Percentiles rank a stretch among this genome's conserved stretches.
Evolutionary conservation across 2,113 vertebrate genomes (phyloP).

Genomic region (Zosterops lateralis): DNA sequence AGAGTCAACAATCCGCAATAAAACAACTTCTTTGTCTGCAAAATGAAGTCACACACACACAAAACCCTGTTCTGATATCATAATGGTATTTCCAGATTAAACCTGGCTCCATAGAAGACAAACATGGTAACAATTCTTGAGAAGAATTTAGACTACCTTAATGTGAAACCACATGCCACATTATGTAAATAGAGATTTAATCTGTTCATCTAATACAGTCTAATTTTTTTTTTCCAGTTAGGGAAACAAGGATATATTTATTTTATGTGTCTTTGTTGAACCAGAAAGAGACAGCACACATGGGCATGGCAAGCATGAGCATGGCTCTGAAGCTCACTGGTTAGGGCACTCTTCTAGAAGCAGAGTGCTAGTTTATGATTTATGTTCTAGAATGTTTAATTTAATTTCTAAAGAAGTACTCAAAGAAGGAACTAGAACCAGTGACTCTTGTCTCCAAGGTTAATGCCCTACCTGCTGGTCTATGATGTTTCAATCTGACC

Average conservation of each 20-base stretch:
- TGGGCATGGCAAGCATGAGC: fast-evolving
- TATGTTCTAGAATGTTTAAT: background rate
- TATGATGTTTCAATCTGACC: background rate
- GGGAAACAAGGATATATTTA: fast-evolving
- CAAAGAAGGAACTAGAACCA: background rate
- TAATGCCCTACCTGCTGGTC: background rate
- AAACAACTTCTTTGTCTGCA: background rate
- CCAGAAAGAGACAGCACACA: background rate
- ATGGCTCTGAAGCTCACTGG: background rate
- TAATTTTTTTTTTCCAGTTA: background rate
- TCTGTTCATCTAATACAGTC: background rate
- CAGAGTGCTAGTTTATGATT: background rate
- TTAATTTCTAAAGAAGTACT: background rate
- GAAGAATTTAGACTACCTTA: background rate
- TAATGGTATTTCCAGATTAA: background rate
- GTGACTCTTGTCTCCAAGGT: background rate
- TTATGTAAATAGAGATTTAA: background rate
- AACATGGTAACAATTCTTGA: background rate
- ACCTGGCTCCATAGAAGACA: background rate
- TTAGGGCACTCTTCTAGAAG: background rate
- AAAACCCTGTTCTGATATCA: background rate
- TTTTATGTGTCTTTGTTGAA: background rate
- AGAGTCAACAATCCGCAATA: background rate
- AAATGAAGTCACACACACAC: background rate
- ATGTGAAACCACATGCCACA: background rate